Evolutionary conservation across 2,888 invertebrate genomes (phyloP).

Genomic region (Lacanobia oleracea): DNA sequence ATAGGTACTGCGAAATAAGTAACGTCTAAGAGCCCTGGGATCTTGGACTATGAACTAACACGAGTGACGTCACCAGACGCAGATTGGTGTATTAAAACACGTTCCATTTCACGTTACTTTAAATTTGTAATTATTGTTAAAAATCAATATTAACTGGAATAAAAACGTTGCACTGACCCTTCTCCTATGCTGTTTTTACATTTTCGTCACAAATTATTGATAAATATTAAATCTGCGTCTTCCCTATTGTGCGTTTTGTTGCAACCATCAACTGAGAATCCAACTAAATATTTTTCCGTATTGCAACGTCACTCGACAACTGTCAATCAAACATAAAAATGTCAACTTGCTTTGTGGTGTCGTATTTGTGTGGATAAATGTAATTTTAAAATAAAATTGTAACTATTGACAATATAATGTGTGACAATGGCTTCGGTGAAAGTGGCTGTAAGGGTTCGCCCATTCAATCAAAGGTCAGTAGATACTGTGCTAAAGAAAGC

Average conservation of each 20-base stretch:
- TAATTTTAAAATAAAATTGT: conserved; percentile 78
- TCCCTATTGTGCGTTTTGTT: conserved; percentile 32
- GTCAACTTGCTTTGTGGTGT: conserved; percentile 82
- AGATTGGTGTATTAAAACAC: too few species aligned
- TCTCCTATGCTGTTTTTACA: too few species aligned
- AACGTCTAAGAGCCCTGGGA: too few species aligned
- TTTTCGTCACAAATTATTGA: too few species aligned
- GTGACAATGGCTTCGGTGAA: conserved; percentile 96
- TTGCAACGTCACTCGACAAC: conserved; percentile 57
- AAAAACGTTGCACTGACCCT: too few species aligned
- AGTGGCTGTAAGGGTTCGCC: conserved; percentile 97
- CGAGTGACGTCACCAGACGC: too few species aligned
- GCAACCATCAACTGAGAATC: not conserved
- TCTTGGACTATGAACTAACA: too few species aligned
- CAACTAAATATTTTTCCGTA: conserved; percentile 42
- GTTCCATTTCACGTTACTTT: too few species aligned
- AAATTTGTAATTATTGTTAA: too few species aligned
- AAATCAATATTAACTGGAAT: too few species aligned
- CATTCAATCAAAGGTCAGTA: conserved; percentile 96
- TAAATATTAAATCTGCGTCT: too few species aligned
- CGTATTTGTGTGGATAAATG: conserved; percentile 82
- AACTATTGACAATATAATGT: conserved; percentile 87
- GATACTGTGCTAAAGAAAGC: conserved; percentile 57
- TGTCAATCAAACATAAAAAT: conserved; percentile 73
- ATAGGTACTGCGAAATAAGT: too few species aligned